Evolutionary conservation across 2,888 invertebrate species (phyloP), one percentile per base, ranked within the genome.

Genomic region (Campoplex nolae): DNA sequence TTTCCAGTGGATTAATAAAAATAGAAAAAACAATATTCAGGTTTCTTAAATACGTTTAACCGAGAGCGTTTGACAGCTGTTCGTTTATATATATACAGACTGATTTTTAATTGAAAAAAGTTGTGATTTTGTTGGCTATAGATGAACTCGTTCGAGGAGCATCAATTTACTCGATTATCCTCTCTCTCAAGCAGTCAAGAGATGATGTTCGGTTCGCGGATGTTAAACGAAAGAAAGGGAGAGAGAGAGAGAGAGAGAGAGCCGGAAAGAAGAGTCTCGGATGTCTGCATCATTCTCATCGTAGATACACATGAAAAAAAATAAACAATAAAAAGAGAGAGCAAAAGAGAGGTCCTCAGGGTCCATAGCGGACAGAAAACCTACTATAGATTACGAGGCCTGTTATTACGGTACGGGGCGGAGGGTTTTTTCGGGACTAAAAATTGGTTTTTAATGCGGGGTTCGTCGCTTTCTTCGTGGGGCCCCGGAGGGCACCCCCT

Each of bases 361-460:
- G 82, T 88, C 86, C 90, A 88, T 85, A 91, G 76, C 85, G 92
- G 91, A 92, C 92, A 94, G 93, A 94, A 94, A 94, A 94, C 93
- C 93, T 93, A 94, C 93, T 93, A 93, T 93, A 93, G 93, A 94
- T 94, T 94, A 94, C 92, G 91, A 92, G 92, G 91, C 92, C 93
- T 94, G 94, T 94, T 94, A 94, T 94, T 94, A 94, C 90, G 92
- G 88, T 89, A 90, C 89, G 90, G 92, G 91, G 92, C 92, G 92
- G 91, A 93, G 92, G 76, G 91, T 92, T 92, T 93, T 94, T 94
- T 93, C 92, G 92, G 92, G 90, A 90, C 92, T 90, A 93, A 94
- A 94, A 94, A 94, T 94, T 94, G 94, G 93, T 94, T 94, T 94
- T 94, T 94, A 94, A 94, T 94, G 92, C 92, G 89, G 91, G 92